Base-by-base conservation (phyloP, 2,888 invertebrate species). In the Laspeyria flexula region DNA sequence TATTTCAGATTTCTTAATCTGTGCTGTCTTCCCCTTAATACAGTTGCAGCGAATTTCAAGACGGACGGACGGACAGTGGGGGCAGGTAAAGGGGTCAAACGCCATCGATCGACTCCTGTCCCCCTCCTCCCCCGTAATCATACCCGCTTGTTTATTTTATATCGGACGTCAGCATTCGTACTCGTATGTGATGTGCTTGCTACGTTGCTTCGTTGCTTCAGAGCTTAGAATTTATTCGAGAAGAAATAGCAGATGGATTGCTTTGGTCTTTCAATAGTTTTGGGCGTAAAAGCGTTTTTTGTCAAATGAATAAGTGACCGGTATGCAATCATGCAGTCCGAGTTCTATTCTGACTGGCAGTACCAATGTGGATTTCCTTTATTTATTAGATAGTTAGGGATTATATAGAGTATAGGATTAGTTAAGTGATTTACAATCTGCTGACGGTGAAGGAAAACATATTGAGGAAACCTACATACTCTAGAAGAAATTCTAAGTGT, bases 11-110 rank as follows among this genome's bases (percentile, higher is more conserved):
- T 6, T 53, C 43, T 43, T 15, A 50, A 42, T 44, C 41, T 16
- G 7, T 10, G 35, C 9, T 11, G 21, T 12, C 83, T 69, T 58
- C 56, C 55, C 82, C 88, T 89, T 89, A 90, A 88, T 47, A 49
- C 54, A 65, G 73, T 73, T 86, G 86, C 88, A 88, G 79, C 66
- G 77, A 79, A 81, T 76, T 83, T 77, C 77, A 86, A 85, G 85
- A 83, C 85, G 79, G 81, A 80, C 81, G 80, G 77, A 77, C 79
- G 74, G 77, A 68, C 48, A 49, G 48, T 49, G 48, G 85, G 86
- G 86, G 82, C 89, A 90, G 89, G 89, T 90, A 83, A 88, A 85
- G 88, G 85, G 90, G 90, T 90, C 90, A 90, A 86, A 86, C 85
- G 83, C 79, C 89, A 90, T 90, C 89, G 90, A 90, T 90, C 76